phyloP scores from a whole-genome alignment of 2,888 invertebrate genomes.

The Pollenia angustigena region DNA sequence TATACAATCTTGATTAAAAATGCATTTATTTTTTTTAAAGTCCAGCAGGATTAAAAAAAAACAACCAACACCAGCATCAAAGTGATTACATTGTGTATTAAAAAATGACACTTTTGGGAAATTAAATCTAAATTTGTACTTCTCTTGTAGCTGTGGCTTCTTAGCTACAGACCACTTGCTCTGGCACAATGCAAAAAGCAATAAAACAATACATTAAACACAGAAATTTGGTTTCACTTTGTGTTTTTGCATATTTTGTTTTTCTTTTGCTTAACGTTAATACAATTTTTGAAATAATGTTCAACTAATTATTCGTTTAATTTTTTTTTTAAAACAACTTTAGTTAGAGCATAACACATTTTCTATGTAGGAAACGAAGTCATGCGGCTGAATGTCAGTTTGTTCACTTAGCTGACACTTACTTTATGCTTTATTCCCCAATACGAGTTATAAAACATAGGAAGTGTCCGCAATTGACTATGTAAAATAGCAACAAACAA shows the following conservation, averaged over 20 bases:
- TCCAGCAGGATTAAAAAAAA: constrained; percentile 11
- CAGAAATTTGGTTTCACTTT: constrained; percentile 4
- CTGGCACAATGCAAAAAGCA: neutral
- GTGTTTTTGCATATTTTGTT: neutral
- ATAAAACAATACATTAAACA: neutral
- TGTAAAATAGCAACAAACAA: neutral
- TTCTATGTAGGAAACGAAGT: neutral
- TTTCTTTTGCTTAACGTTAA: neutral
- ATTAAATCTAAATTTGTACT: constrained; percentile 39
- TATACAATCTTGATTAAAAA: constrained; percentile 23
- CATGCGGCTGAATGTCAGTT: neutral
- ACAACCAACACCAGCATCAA: constrained; percentile 12
- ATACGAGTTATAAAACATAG: neutral
- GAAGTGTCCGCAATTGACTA: constrained; percentile 30
- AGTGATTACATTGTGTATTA: constrained; percentile 59
- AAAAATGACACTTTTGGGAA: constrained; percentile 67
- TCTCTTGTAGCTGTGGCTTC: neutral
- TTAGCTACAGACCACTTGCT: constrained; percentile 42
- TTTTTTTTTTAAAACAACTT: constrained; percentile 39
- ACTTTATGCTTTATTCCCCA: neutral
- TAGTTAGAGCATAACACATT: constrained; percentile 23
- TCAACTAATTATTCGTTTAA: too few relatives aligned
- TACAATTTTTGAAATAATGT: neutral
- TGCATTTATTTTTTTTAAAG: neutral
- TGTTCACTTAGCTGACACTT: constrained; percentile 16